These are phyloP conservation scores for Hyla sarda DNA, from an alignment of 2,113 vertebrate genomes.

Conservation along the genomic window DNA sequence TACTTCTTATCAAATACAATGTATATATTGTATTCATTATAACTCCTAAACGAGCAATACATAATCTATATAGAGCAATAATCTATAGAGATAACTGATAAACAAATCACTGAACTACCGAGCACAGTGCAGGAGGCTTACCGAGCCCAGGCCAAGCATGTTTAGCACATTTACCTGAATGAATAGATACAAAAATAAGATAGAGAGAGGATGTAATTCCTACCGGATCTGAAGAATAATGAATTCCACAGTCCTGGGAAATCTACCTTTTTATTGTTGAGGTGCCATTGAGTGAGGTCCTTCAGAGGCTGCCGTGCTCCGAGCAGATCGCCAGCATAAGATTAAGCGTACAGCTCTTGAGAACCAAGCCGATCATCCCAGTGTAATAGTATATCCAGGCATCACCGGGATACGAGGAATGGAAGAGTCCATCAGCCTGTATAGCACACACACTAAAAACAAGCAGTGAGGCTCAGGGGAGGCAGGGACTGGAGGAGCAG, in stretches of 20 bases:
- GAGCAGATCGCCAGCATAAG: constrained; percentile 74
- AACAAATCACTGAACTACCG: neutral
- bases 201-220: constrained; percentile 64
- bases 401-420: constrained; percentile 61
- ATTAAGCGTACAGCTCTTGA: constrained; percentile 80
- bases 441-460: constrained; percentile 52
- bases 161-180: constrained; percentile 2
- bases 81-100: neutral
- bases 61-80: neutral
- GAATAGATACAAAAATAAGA: constrained; percentile 24
- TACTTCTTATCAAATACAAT: neutral
- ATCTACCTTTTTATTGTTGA: constrained; percentile 57
- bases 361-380: constrained; percentile 76
- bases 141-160: neutral
- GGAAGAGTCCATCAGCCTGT: constrained; percentile 69
- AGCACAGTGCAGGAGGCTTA: neutral
- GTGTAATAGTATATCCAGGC: constrained; percentile 62
- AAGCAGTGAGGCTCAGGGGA: constrained; percentile 37
- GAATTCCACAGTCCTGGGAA: constrained; percentile 54
- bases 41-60: neutral
- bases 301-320: constrained; percentile 67
- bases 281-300: constrained; percentile 61
- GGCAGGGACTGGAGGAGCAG: constrained; percentile 58
- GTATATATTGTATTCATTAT: neutral
- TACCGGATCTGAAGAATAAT: constrained; percentile 68